A percentile compares a stretch with the other conserved stretches of the same genome.
These are phyloP conservation scores for Morone saxatilis DNA, from an alignment of 2,113 vertebrate species.

Conservation along the genomic window DNA sequence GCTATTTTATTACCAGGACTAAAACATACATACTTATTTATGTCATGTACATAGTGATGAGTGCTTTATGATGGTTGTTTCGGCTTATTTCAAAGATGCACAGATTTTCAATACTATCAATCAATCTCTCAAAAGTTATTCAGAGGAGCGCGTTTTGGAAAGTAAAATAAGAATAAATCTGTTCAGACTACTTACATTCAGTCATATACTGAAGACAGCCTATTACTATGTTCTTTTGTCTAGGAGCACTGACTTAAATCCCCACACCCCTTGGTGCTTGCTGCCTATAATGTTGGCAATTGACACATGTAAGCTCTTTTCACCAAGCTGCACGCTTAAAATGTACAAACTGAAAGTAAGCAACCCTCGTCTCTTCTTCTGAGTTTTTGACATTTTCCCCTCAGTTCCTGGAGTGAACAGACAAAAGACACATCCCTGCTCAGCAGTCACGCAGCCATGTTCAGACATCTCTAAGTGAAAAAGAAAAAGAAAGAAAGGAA, in stretches of 20 bases:
- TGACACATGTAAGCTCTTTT: slow-evolving; percentile 15
- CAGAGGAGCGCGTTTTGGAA: not conserved
- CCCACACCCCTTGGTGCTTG: not conserved
- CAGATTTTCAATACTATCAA: not conserved
- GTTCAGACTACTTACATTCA: not conserved
- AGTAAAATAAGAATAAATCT: not conserved
- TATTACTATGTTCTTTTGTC: not conserved
- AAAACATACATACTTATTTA: not conserved
- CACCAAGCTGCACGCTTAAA: not conserved
- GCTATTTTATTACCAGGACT: not conserved
- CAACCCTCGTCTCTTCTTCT: not conserved
- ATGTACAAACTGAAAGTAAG: slow-evolving; percentile 6
- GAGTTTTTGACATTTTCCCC: slow-evolving; percentile 35
- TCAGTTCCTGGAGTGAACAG: slow-evolving; percentile 42
- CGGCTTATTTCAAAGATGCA: not conserved
- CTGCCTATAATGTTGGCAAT: not conserved
- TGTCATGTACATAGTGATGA: not conserved
- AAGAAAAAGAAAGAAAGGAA: slow-evolving; percentile 54
- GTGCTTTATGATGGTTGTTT: not conserved
- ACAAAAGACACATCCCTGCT: slow-evolving; percentile 42
- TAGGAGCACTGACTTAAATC: slow-evolving; percentile 24
- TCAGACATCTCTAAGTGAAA: slow-evolving; percentile 21
- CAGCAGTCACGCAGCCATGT: slow-evolving; percentile 39
- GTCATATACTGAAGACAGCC: not conserved
- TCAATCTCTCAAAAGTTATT: not conserved